A percentile compares a stretch with the other conserved stretches of the same genome.
These are phyloP conservation scores for Lutraria lutraria DNA, from an alignment of 2,888 invertebrate genomes.

Conservation along the genomic window DNA sequence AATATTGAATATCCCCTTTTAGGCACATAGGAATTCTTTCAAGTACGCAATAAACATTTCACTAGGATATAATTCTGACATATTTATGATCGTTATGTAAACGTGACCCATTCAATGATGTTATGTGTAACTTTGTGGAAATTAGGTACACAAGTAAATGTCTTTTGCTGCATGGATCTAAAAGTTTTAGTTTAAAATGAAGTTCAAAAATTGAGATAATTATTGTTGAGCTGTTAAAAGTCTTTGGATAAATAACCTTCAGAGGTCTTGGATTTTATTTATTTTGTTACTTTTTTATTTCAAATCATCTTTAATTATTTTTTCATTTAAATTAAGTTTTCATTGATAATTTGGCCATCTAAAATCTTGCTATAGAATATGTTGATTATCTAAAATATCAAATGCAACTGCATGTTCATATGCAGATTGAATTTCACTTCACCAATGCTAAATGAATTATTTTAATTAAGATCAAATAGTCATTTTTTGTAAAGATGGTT, in stretches of 20 bases:
- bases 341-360: too few relatives aligned
- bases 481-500: too few relatives aligned
- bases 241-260: background rate
- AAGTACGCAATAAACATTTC: conserved; percentile 19
- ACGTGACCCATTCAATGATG: background rate
- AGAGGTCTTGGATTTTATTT: conserved; percentile 1
- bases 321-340: too few relatives aligned
- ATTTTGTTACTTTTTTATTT: background rate
- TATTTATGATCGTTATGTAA: background rate
- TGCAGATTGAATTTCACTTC: too few relatives aligned
- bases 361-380: too few relatives aligned
- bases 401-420: too few relatives aligned
- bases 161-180: background rate
- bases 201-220: background rate
- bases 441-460: too few relatives aligned
- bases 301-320: background rate
- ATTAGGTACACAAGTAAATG: background rate
- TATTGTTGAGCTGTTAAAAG: background rate
- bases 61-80: background rate
- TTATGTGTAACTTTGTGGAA: conserved; percentile 1
- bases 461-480: too few relatives aligned
- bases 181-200: background rate
- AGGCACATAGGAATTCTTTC: conserved; percentile 28
- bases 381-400: too few relatives aligned
- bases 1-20: background rate